Evolutionary conservation across 1,140 invertebrate species (phyloP), one percentile per base, ranked within the genome.

Genomic region (Zaprionus africanus): DNA sequence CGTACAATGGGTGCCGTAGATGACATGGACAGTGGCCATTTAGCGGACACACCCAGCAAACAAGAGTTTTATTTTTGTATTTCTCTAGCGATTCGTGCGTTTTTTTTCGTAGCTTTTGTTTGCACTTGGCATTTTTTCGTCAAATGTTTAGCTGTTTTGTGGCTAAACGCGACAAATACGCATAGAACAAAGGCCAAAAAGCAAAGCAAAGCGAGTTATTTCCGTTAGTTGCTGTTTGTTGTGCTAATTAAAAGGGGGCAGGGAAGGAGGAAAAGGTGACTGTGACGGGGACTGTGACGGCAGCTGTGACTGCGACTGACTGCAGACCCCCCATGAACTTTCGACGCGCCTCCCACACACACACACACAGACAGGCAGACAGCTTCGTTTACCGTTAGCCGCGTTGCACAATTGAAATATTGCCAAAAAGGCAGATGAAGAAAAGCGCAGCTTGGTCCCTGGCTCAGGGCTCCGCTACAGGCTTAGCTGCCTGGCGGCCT

Each of bases 31-130:
- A 71, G 84, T 87, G 84, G 84, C 84, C 78, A 90, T 87, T 87
- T 88, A 87, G 85, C 71, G 63, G 75, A 81, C 84, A 90, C 84
- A 87, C 84, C 80, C 85, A 88, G 85, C 81, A 87, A 87, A 87
- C 84, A 87, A 46, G 41, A 46, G 58, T 84, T 90, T 87, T 81
- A 84, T 87, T 83, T 83, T 61, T 68, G 28, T 31, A 84, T 22
- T 49, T 22, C 46, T 19, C 46, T 22, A 84, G 78, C 82, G 88
- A 88, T 81, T 51, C 46, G 46, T 56, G 12, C 5, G 22, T 51
- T 84, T 66, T 59, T 59, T 71, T 60, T 64, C 53, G 64, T 43
- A 34, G n/a, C 36, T 57, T 36, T 66, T 76, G 36, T 71, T 76
- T 63, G 26, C 28, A 2, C 24, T 80, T 67, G 49, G 58, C 36